Evolutionary conservation across 2,113 vertebrate genomes (phyloP).

Genomic region (Motacilla tschutschensis): DNA sequence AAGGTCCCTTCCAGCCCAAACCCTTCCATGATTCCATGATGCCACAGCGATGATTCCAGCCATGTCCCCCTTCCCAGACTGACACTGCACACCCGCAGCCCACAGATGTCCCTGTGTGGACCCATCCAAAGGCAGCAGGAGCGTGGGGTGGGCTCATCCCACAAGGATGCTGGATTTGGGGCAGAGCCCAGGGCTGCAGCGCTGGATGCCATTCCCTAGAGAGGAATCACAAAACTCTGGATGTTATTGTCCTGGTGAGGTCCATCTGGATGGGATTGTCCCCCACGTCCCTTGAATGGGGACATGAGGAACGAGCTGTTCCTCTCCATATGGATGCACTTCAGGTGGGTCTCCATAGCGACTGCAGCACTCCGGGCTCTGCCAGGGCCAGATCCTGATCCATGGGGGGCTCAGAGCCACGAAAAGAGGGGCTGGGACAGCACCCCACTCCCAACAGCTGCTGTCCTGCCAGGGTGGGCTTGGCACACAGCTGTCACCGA

Average conservation of each 20-base stretch:
- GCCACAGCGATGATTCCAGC: not conserved
- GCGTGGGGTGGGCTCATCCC: not conserved
- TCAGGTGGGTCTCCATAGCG: constrained; percentile 6
- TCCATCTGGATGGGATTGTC: not conserved
- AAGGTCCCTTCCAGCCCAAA: not conserved
- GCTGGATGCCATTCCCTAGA: not conserved
- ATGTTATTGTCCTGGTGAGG: fast-evolving
- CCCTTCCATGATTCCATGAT: not conserved
- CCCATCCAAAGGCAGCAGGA: not conserved
- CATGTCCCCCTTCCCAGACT: not conserved
- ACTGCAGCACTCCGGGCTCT: not conserved
- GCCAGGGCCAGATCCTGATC: not conserved
- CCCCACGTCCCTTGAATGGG: not conserved
- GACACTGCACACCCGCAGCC: not conserved
- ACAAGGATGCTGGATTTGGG: not conserved
- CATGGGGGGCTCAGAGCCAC: not conserved
- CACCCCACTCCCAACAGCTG: not conserved
- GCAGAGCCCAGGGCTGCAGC: not conserved
- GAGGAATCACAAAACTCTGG: not conserved
- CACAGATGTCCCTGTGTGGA: not conserved
- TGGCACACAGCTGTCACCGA: not conserved
- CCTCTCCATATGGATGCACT: constrained; percentile 13
- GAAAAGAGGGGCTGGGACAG: not conserved
- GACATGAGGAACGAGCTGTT: constrained; percentile 1
- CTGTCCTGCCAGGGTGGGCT: not conserved